A percentile compares a stretch with the other conserved stretches of the same genome.
phyloP scores from a whole-genome alignment of 2,888 invertebrate species.

The Limnephilus rhombicus region DNA sequence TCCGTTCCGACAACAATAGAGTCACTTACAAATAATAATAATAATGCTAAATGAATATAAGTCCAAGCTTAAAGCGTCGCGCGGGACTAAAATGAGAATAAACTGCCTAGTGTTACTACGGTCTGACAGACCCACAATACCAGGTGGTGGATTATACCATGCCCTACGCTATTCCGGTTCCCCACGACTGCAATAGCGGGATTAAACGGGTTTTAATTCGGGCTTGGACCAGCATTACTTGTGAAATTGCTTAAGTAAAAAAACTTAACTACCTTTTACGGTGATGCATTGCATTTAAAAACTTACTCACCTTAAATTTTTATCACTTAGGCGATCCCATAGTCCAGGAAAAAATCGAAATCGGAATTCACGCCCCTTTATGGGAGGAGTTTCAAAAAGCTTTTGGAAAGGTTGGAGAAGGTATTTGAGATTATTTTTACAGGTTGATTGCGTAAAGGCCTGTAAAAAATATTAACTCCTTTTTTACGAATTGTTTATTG shows the following conservation, averaged over 20 bases:
- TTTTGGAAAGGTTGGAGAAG: too few relatives aligned
- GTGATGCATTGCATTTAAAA: too few relatives aligned
- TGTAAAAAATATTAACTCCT: too few relatives aligned
- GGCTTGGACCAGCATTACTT: neutral
- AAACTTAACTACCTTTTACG: neutral
- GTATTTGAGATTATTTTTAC: too few relatives aligned
- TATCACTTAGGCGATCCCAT: too few relatives aligned
- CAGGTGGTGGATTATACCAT: conserved; percentile 10
- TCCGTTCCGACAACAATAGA: neutral
- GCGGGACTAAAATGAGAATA: conserved; percentile 17
- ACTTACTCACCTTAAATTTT: too few relatives aligned
- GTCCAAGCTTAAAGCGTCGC: neutral
- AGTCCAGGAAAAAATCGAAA: too few relatives aligned
- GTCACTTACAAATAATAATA: neutral
- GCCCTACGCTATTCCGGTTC: neutral
- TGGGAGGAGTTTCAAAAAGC: too few relatives aligned
- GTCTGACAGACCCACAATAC: conserved; percentile 22
- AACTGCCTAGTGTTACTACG: conserved; percentile 10
- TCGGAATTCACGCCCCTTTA: too few relatives aligned
- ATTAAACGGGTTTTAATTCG: neutral
- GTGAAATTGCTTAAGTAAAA: neutral
- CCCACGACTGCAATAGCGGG: neutral
- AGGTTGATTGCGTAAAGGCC: too few relatives aligned
- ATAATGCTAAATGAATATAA: conserved; percentile 21
- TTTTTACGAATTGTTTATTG: too few relatives aligned